Evolutionary conservation across 1,140 invertebrate genomes (phyloP).

Genomic region (Halictus rubicundus): DNA sequence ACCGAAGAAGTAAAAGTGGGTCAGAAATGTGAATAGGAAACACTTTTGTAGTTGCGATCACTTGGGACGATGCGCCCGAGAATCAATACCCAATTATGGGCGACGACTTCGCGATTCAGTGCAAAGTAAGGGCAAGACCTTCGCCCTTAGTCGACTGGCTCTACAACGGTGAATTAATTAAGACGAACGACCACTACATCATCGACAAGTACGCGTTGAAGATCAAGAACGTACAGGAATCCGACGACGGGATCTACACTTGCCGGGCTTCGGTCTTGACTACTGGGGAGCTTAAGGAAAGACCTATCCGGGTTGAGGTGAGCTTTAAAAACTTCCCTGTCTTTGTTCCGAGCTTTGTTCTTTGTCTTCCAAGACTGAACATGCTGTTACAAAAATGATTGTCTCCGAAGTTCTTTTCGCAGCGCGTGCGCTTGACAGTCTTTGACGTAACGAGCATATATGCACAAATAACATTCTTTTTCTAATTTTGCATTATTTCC

Average conservation of each 20-base stretch:
- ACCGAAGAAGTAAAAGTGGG: too few relatives aligned
- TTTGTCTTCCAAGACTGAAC: not conserved
- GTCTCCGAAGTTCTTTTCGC: too few relatives aligned
- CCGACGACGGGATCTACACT: conserved; percentile 92
- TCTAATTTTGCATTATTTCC: too few relatives aligned
- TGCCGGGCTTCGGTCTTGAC: conserved; percentile 90
- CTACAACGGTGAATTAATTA: conserved; percentile 86
- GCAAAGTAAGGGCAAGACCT: conserved; percentile 92
- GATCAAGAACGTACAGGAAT: conserved; percentile 89
- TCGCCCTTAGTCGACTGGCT: conserved; percentile 91
- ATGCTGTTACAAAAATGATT: too few relatives aligned
- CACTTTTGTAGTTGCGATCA: conserved; percentile 87
- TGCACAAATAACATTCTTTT: too few relatives aligned
- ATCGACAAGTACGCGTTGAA: conserved; percentile 88
- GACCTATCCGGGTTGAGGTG: conserved; percentile 90
- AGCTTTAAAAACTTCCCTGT: not conserved
- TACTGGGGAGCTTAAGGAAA: conserved; percentile 88
- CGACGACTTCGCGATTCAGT: conserved; percentile 88
- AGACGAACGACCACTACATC: conserved; percentile 86
- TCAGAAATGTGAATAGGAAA: conserved; percentile 4
- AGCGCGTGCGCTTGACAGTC: too few relatives aligned
- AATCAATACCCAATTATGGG: conserved; percentile 91
- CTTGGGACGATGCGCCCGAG: conserved; percentile 90
- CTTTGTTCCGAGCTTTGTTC: not conserved
- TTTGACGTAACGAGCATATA: too few relatives aligned